Percentiles rank a stretch among this genome's conserved stretches.
Evolutionary conservation across 2,797 vertebrate species (phyloP).

Genomic region (Ara ararauna): DNA sequence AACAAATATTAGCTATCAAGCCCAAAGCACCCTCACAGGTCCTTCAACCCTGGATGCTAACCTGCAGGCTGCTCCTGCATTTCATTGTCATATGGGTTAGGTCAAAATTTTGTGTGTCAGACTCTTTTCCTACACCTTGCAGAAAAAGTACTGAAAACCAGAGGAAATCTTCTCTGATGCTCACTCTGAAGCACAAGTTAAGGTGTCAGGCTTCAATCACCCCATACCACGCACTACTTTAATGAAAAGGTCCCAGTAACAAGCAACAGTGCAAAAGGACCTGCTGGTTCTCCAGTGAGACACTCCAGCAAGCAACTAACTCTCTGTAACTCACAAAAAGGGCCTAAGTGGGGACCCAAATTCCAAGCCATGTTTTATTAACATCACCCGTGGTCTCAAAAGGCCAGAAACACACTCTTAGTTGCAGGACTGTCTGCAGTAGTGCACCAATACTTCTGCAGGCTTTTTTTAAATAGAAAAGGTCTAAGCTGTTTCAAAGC

Average conservation of each 20-base stretch:
- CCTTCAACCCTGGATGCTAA: not conserved
- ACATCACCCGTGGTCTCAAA: rapidly evolving
- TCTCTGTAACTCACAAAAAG: not conserved
- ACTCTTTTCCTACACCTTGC: not conserved
- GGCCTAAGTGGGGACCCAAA: not conserved
- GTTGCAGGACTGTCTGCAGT: not conserved
- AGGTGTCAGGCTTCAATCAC: not conserved
- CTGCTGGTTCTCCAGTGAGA: not conserved
- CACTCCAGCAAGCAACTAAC: not conserved
- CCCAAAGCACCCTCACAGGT: not conserved
- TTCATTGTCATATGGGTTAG: not conserved
- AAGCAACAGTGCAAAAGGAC: not conserved
- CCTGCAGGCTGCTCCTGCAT: not conserved
- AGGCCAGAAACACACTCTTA: not conserved
- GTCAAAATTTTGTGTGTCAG: not conserved
- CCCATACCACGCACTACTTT: rapidly evolving
- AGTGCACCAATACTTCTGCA: rapidly evolving
- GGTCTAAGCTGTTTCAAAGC: not conserved
- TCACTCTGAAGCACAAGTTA: not conserved
- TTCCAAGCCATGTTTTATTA: not conserved
- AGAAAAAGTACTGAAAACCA: not conserved
- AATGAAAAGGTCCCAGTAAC: rapidly evolving
- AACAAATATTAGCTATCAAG: not conserved
- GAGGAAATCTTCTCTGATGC: not conserved
- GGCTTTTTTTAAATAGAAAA: not conserved